Evolutionary conservation across 2,797 vertebrate genomes (phyloP).

Genomic region (Zenarchopterus dispar): DNA sequence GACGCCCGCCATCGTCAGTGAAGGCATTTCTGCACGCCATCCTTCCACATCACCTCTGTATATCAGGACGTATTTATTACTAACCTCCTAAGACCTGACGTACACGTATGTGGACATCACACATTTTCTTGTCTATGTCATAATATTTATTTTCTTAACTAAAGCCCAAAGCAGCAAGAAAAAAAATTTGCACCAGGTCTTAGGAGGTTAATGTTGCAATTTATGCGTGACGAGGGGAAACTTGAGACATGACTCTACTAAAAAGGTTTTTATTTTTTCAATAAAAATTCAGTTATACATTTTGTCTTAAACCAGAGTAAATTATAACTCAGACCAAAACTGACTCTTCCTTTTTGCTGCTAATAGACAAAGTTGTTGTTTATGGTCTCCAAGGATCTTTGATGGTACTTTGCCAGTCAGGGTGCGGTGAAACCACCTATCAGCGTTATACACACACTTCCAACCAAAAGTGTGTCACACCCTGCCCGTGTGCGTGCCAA

Average conservation of each 20-base stretch:
- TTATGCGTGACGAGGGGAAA: not conserved
- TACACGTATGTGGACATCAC: no score
- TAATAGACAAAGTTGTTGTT: not conserved
- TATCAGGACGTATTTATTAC: not conserved
- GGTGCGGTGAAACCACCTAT: conserved; percentile 57
- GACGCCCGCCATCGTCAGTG: not conserved
- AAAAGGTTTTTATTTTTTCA: conserved; percentile 37
- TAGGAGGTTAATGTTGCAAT: no score
- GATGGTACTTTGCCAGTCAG: conserved; percentile 36
- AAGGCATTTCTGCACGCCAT: not conserved
- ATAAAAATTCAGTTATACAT: conserved; percentile 39
- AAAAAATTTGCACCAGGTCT: no score
- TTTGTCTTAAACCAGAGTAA: no score
- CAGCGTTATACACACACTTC: conserved; percentile 42
- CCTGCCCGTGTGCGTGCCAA: conserved; percentile 31
- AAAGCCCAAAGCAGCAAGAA: no score
- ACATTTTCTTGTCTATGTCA: no score
- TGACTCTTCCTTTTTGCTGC: not conserved
- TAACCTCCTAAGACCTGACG: no score
- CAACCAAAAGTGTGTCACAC: conserved; percentile 22
- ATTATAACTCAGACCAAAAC: no score
- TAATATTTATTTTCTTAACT: no score
- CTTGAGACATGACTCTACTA: not conserved
- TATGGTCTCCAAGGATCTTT: not conserved
- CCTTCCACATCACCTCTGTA: no score